Evolutionary conservation across 2,797 vertebrate genomes (phyloP).

Genomic region (Macropus fuliginosus): DNA sequence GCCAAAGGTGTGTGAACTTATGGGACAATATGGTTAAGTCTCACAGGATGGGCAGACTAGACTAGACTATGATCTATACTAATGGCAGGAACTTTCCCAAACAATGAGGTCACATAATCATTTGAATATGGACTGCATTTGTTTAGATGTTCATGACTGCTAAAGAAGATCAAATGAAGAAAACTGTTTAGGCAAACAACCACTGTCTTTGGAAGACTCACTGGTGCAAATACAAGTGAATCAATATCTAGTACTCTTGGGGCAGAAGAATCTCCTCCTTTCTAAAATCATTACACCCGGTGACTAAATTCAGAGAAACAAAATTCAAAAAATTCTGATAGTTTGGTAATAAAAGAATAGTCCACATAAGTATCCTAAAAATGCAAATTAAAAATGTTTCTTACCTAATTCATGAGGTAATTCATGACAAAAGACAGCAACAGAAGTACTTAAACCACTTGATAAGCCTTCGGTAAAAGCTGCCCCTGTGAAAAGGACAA

Average conservation of each 20-base stretch:
- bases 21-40: background rate
- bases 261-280: background rate
- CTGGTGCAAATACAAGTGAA: background rate
- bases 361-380: background rate
- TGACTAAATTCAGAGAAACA: background rate
- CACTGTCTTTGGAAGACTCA: background rate
- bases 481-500: conserved; percentile 87
- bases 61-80: background rate
- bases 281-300: background rate
- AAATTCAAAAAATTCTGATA: background rate
- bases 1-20: background rate
- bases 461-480: conserved; percentile 96
- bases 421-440: conserved; percentile 98
- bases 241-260: background rate
- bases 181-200: background rate
- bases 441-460: conserved; percentile 96
- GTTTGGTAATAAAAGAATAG: background rate
- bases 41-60: background rate
- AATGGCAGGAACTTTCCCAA: background rate
- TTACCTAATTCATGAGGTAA: conserved; percentile 97
- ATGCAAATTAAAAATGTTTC: conserved; percentile 38
- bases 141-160: background rate
- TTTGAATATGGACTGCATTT: background rate
- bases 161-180: background rate
- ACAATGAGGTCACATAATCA: background rate